Conservation (phyloP, 2,888 invertebrate genomes). For the Amphipoea oculea region DNA sequence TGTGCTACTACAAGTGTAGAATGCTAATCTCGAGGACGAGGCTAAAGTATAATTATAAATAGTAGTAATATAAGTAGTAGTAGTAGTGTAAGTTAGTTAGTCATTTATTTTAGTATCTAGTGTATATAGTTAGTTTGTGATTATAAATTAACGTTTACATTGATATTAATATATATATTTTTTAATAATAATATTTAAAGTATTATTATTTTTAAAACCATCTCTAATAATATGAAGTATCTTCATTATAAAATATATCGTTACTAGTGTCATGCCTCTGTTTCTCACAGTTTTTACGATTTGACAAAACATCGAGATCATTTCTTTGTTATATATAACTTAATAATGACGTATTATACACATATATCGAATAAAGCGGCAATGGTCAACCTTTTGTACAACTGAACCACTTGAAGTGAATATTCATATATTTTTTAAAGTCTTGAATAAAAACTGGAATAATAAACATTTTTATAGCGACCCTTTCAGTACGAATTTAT, state of each 20-base stretch:
- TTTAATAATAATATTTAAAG: too few species aligned
- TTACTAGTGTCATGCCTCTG: background rate
- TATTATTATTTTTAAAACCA: too few species aligned
- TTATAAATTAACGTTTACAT: too few species aligned
- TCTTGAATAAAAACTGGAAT: conserved; percentile 41
- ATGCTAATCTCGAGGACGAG: too few species aligned
- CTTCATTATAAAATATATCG: background rate
- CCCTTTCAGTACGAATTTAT: conserved; percentile 29
- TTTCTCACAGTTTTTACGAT: background rate
- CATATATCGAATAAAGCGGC: background rate
- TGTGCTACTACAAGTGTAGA: too few species aligned
- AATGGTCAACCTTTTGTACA: conserved; percentile 8
- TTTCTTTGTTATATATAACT: too few species aligned
- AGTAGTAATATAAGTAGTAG: too few species aligned
- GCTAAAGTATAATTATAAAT: too few species aligned
- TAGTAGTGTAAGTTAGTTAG: too few species aligned
- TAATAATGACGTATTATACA: background rate
- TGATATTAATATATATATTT: too few species aligned
- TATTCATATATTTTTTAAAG: conserved; percentile 37
- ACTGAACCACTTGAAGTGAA: conserved; percentile 15
- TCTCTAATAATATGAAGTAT: background rate
- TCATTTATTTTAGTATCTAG: too few species aligned
- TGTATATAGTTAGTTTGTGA: too few species aligned
- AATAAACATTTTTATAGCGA: conserved; percentile 42
- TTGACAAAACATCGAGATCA: background rate